A percentile compares a stretch with the other conserved stretches of the same genome.
Evolutionary conservation across 2,797 vertebrate genomes (phyloP).

Genomic region (Cirrhinus mrigala): DNA sequence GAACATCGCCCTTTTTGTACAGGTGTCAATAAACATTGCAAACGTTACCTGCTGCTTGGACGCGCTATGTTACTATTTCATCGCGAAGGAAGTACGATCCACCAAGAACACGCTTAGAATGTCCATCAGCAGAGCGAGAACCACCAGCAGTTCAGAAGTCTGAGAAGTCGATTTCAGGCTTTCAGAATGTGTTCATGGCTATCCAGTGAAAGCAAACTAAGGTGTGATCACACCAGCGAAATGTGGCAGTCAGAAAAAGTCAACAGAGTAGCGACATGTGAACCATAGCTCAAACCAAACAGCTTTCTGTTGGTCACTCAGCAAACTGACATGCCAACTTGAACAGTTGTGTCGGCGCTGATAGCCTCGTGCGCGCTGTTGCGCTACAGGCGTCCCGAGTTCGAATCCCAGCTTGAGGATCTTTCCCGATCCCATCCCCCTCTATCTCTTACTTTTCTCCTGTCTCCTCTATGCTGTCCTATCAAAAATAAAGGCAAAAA

Average conservation of each 20-base stretch:
- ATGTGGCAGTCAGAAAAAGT: not conserved
- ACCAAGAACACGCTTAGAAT: conserved; percentile 61
- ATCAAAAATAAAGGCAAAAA: too few species aligned
- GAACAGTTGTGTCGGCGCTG: too few species aligned
- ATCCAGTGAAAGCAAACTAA: not conserved
- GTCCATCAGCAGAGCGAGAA: conserved; percentile 67
- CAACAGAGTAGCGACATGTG: not conserved
- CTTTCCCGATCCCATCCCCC: too few species aligned
- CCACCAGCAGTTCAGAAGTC: conserved; percentile 71
- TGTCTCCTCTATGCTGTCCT: too few species aligned
- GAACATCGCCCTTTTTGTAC: conserved; percentile 85
- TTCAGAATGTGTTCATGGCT: not conserved
- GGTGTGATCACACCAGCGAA: not conserved
- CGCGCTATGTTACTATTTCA: conserved; percentile 91
- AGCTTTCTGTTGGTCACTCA: not conserved
- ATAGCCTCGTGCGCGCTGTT: too few species aligned
- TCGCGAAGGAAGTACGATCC: conserved; percentile 80
- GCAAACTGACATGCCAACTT: not conserved
- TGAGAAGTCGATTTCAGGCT: conserved; percentile 56
- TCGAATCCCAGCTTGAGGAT: too few species aligned
- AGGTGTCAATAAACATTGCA: conserved; percentile 84
- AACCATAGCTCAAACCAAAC: not conserved
- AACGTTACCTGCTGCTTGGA: conserved; percentile 93
- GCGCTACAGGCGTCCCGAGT: too few species aligned
- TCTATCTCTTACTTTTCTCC: too few species aligned